phyloP scores from a whole-genome alignment of 2,113 vertebrate species.

The Scophthalmus maximus region DNA sequence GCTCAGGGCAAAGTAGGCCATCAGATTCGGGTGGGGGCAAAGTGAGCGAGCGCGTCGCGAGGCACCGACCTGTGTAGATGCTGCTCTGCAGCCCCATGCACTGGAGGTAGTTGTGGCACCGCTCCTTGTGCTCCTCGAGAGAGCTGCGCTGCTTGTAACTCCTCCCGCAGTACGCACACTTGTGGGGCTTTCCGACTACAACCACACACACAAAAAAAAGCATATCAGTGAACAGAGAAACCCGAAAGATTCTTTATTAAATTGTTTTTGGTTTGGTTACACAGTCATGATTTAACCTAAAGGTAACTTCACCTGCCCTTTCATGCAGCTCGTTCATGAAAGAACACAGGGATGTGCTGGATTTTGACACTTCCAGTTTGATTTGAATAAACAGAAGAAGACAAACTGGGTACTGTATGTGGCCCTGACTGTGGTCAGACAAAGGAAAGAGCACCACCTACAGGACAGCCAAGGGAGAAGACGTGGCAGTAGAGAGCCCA shows the following conservation, averaged over 20 bases:
- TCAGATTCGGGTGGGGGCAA: slow-evolving; percentile 26
- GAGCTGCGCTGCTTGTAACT: slow-evolving; percentile 99
- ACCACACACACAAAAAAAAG: slow-evolving; percentile 11
- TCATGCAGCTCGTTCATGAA: background rate
- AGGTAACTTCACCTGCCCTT: background rate
- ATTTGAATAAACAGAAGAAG: background rate
- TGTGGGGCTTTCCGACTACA: slow-evolving; percentile 98
- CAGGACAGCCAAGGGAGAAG: background rate
- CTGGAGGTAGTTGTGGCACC: slow-evolving; percentile 98
- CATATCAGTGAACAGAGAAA: slow-evolving; percentile 5
- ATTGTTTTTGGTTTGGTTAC: background rate
- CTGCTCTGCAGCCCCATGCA: slow-evolving; percentile 94
- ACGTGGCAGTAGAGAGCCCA: background rate
- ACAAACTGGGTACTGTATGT: background rate
- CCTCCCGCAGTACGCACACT: slow-evolving; percentile 97
- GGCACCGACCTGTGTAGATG: slow-evolving; percentile 91
- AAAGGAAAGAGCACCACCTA: background rate
- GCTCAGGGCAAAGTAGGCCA: slow-evolving; percentile 27
- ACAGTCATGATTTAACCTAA: background rate
- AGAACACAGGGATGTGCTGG: background rate
- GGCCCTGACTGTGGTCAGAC: background rate
- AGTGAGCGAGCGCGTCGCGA: background rate
- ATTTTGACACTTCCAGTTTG: background rate
- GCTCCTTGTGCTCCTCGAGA: slow-evolving; percentile 98
- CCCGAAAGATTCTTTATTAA: too few relatives aligned